Percentiles rank a stretch among this genome's conserved stretches.
These are phyloP conservation scores for Drosophila prolongata DNA, from an alignment of 2,888 invertebrate genomes.

Conservation along the genomic window DNA sequence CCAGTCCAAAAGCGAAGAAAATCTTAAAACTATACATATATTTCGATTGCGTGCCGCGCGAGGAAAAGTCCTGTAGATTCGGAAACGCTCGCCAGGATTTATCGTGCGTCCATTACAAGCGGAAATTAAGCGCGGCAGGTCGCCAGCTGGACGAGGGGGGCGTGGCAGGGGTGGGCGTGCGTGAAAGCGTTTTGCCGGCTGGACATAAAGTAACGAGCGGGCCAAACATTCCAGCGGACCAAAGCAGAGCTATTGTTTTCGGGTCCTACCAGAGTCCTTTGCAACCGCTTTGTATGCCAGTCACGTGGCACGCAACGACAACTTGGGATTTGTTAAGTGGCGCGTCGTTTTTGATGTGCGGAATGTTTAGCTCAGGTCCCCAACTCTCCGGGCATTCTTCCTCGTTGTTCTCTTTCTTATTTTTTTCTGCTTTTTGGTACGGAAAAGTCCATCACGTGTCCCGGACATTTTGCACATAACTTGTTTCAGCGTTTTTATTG, in stretches of 20 bases:
- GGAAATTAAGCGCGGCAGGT: slow-evolving; percentile 82
- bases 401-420: slow-evolving; percentile 6
- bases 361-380: slow-evolving; percentile 57
- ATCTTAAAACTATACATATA: slow-evolving; percentile 54
- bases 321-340: slow-evolving; percentile 80
- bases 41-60: slow-evolving; percentile 59
- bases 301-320: slow-evolving; percentile 80
- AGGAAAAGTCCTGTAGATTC: slow-evolving; percentile 30
- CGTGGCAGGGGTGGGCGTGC: slow-evolving; percentile 61
- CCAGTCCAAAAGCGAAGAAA: slow-evolving; percentile 4
- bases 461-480: slow-evolving; percentile 74
- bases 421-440: slow-evolving; percentile 3
- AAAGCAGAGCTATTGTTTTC: slow-evolving; percentile 70
- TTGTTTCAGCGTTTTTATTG: slow-evolving; percentile 74
- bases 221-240: slow-evolving; percentile 41
- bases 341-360: slow-evolving; percentile 67
- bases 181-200: slow-evolving; percentile 76
- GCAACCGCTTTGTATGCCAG: slow-evolving; percentile 55
- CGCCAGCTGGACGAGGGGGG: slow-evolving; percentile 39
- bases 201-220: slow-evolving; percentile 43
- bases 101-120: slow-evolving; percentile 79
- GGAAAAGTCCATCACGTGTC: slow-evolving; percentile 66
- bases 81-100: slow-evolving; percentile 80
- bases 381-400: background rate
- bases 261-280: slow-evolving; percentile 33